These are phyloP conservation scores for Chymomyza amoena DNA, from an alignment of 2,888 invertebrate species.

Conservation along the genomic window DNA sequence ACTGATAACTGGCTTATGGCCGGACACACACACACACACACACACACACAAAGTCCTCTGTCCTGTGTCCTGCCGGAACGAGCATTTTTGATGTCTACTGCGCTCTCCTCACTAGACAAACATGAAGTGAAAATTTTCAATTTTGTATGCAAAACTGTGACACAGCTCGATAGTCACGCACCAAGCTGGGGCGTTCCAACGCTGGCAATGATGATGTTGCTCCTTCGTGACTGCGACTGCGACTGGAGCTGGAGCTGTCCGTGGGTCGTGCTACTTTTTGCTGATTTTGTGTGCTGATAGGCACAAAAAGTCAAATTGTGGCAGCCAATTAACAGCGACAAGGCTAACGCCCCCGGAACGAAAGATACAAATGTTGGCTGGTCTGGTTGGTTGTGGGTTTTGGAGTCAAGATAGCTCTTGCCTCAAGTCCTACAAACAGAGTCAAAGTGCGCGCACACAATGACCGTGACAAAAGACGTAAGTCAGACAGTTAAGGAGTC, in stretches of 20 bases:
- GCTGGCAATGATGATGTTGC: conserved; percentile 29
- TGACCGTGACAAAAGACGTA: conserved; percentile 9
- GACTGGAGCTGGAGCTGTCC: conserved; percentile 8
- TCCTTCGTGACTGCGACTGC: conserved; percentile 19
- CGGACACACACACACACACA: not conserved
- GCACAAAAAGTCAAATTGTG: conserved; percentile 71
- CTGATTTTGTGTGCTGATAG: conserved; percentile 68
- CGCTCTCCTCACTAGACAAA: conserved; percentile 40
- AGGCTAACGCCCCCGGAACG: not conserved
- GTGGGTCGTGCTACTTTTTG: conserved; percentile 21
- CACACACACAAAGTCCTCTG: not conserved
- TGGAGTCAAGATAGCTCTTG: not conserved
- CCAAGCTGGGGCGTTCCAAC: conserved; percentile 12
- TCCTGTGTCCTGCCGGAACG: not conserved
- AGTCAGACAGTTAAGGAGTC: not conserved
- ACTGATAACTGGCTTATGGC: not conserved
- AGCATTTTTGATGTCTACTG: not conserved
- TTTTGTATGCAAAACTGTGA: conserved; percentile 69
- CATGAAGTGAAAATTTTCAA: conserved; percentile 62
- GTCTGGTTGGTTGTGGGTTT: not conserved
- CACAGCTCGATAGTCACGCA: conserved; percentile 70
- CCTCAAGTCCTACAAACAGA: conserved; percentile 61
- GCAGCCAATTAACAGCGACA: conserved; percentile 70
- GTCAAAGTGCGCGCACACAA: conserved; percentile 44
- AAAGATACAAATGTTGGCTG: not conserved